Base-by-base conservation (phyloP, 30 jellyfish, hydroid and myxozoan species). In the Turritopsis rubra region DNA sequence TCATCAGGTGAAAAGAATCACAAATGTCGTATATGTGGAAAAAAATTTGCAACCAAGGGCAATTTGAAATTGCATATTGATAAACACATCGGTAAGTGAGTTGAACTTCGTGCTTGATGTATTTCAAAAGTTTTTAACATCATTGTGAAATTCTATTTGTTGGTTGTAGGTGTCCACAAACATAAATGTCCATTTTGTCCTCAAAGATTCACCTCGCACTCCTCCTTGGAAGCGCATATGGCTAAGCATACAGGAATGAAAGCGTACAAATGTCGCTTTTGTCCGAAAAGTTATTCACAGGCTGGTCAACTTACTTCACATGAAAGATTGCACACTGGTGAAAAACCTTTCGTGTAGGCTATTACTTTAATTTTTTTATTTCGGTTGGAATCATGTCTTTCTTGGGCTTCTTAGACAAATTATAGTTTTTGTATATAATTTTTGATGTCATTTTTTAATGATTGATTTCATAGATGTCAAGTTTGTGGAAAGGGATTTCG, bases 291-390 rank as follows among this genome's bases (percentile, higher is more conserved):
- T 29, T 91, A 87, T 75, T 95, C 97, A 9, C 89, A 88, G 24
- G 86, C 85, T 70, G 89, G 97, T 26, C 97, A 91, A 79, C 83
- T 91, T 52, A 76, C 97, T 13, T 87, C 96, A 7, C 97, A 91
- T 73, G 89, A 80, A 41, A 83, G 95, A 52, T 22, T 81, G 54
- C 97, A 91, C 52, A 87, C 97, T 7, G 97, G 95, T 24, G 89
- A 79, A 28, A 91, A 82, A 53, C 97, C 97, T 20, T 83, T 72
- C 75, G 54, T 68, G 97, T 91, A 79, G 86, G 97, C 76, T 25
- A 24, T 23, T 20, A 5, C 87, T 0, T 53, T 28, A 19, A 25
- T 4, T 22, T 24, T 17, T 0, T 31, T 75, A 21, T 31, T 24
- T n/a, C n/a, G n/a, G n/a, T n/a, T n/a, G n/a, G n/a, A n/a, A n/a